Base-by-base conservation (phyloP, 2,888 invertebrate genomes). In the Caradrina kadenii region DNA sequence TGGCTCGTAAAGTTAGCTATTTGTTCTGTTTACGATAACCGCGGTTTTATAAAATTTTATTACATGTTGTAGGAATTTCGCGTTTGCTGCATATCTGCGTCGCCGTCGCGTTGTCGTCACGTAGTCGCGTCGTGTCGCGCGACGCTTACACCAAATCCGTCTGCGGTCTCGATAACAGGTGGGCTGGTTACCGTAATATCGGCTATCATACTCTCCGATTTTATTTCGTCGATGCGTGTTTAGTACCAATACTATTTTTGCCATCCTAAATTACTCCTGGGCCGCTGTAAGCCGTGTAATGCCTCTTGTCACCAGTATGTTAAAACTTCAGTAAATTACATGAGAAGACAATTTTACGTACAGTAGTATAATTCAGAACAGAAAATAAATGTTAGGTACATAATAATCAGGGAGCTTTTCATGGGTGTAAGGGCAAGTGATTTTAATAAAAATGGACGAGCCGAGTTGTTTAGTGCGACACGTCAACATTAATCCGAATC, bases 1-100 rank as follows among this genome's bases (percentile, higher is more conserved):
- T 91, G 89, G 92, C 88, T 93, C 94, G 92, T 95, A 94, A 95
- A 94, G 78, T 90, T 90, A 84, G 92, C 92, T 93, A 94, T 95
- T 93, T 93, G 93, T 94, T 94, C 92, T 92, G 93, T 95, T 94
- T 94, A 94, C 94, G 94, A 95, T 94, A 93, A 93, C 91, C 91
- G 90, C 87, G 90, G 91, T 93, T 94, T 94, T 93, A 92, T 92
- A 93, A 90, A 92, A 91, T 90, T 93, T 94, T 94, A 94, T 92
- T 88, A 90, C 87, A 79, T 86, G 88, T 83, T 85, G 80, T 80
- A 86, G 89, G 89, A 88, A 92, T 91, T 88, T 89, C 80, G 86
- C 81, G 86, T 83, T 86, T 86, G 87, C 84, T 82, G 82, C 82
- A 76, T 80, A 81, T 84, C 53, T 63, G 59, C 73, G 79, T 78